Percentiles rank a stretch among this genome's conserved stretches.
phyloP scores from a whole-genome alignment of 2,797 vertebrate species.

The Myripristis murdjan region DNA sequence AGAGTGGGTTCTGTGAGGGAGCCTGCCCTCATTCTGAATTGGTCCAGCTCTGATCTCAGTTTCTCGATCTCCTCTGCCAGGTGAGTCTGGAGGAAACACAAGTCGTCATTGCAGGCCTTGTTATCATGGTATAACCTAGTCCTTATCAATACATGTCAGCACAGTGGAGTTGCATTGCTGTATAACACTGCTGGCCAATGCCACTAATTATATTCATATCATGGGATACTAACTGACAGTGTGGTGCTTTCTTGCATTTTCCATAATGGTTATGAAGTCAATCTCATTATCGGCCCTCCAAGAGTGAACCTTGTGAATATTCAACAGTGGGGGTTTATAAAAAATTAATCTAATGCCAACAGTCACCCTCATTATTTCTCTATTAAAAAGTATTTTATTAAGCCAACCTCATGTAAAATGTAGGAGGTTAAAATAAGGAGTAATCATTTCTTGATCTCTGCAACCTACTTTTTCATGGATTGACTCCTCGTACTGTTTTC shows the following conservation, averaged over 20 bases:
- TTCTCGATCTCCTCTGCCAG: conserved; percentile 97
- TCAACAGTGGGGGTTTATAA: conserved; percentile 35
- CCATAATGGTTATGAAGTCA: conserved; percentile 10
- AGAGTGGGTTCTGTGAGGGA: conserved; percentile 96
- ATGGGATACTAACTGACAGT: conserved; percentile 18
- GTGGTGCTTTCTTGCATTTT: conserved; percentile 1
- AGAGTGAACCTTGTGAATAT: conserved; percentile 41
- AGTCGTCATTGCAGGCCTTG: background rate
- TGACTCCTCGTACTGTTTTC: conserved; percentile 97
- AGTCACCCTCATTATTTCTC: conserved; percentile 47
- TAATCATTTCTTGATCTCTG: background rate
- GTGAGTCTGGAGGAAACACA: conserved; percentile 87
- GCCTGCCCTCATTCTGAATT: conserved; percentile 93
- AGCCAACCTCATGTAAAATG: conserved; percentile 35
- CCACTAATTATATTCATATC: conserved; percentile 19
- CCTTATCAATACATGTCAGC: background rate
- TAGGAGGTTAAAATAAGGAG: background rate
- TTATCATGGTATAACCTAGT: background rate
- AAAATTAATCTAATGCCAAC: conserved; percentile 22
- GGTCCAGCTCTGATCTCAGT: conserved; percentile 94
- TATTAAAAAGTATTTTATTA: conserved; percentile 29
- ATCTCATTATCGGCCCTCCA: conserved; percentile 11
- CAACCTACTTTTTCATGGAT: conserved; percentile 95
- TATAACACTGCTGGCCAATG: background rate
- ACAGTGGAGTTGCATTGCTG: background rate